A percentile compares a stretch with the other conserved stretches of the same genome.
phyloP scores from a whole-genome alignment of 2,797 vertebrate genomes.

The Taenioides sp. region DNA sequence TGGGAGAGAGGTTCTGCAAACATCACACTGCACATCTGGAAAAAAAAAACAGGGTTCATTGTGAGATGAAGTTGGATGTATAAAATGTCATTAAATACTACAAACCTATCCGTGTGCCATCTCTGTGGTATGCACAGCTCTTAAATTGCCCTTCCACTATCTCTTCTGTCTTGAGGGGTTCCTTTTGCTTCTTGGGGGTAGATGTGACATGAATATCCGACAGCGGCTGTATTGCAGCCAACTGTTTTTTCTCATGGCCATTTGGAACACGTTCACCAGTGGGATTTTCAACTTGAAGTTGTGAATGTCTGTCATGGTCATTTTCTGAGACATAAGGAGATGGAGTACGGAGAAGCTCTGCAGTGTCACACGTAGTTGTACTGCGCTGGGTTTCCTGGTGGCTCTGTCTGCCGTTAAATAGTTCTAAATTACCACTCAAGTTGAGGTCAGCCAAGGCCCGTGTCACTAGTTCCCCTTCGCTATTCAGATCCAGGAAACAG shows the following conservation, averaged over 20 bases:
- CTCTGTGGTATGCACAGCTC: slow-evolving; percentile 86
- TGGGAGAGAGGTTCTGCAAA: slow-evolving; percentile 72
- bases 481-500: slow-evolving; percentile 73
- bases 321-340: slow-evolving; percentile 53
- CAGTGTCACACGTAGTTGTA: slow-evolving; percentile 55
- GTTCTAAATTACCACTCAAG: slow-evolving; percentile 58
- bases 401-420: slow-evolving; percentile 17
- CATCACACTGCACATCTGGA: slow-evolving; percentile 85
- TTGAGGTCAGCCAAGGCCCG: slow-evolving; percentile 67
- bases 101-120: slow-evolving; percentile 85
- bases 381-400: slow-evolving; percentile 39
- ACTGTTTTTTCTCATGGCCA: slow-evolving; percentile 30
- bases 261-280: not conserved
- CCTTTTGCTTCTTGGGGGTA: slow-evolving; percentile 80
- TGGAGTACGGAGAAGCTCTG: slow-evolving; percentile 58
- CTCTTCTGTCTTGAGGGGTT: slow-evolving; percentile 23
- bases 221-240: slow-evolving; percentile 31
- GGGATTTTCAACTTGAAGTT: not conserved
- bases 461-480: slow-evolving; percentile 72
- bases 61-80: not conserved
- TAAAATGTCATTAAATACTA: slow-evolving; percentile 9
- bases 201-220: slow-evolving; percentile 79
- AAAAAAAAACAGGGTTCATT: not conserved
- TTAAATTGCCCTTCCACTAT: slow-evolving; percentile 83
- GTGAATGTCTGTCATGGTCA: slow-evolving; percentile 40